phyloP scores from a whole-genome alignment of 30 jellyfish, hydroid and myxozoan genomes.

The Morbakka virulenta region DNA sequence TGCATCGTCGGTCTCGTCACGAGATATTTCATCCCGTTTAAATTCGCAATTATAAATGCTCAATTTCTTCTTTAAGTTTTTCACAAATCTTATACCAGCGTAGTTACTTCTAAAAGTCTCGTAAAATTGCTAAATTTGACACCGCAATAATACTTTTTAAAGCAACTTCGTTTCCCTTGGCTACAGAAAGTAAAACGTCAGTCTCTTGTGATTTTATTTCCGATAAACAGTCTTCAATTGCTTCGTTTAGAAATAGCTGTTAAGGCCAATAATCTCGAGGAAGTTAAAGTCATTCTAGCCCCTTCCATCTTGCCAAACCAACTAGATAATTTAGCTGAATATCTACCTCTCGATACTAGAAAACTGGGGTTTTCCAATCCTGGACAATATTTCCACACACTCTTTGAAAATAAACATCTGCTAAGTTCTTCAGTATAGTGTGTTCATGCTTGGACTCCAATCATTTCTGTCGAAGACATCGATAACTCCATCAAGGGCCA shows the following conservation, averaged over 20 bases:
- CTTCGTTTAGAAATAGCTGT: too few relatives aligned
- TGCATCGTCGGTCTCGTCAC: too few relatives aligned
- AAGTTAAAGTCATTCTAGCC: constrained; percentile 2
- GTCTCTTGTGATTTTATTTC: too few relatives aligned
- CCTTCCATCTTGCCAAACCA: constrained; percentile 9
- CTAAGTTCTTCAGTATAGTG: too few relatives aligned
- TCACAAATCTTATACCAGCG: too few relatives aligned
- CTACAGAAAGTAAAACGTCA: too few relatives aligned
- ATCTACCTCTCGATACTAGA: not conserved
- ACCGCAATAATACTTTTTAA: not conserved
- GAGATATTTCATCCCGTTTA: too few relatives aligned
- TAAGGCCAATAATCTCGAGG: too few relatives aligned
- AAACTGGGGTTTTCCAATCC: constrained; percentile 3
- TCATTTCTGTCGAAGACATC: not conserved
- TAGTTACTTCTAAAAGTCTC: not conserved
- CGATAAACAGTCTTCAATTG: too few relatives aligned
- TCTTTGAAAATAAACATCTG: constrained; percentile 3
- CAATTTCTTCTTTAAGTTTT: too few relatives aligned
- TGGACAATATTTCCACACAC: too few relatives aligned
- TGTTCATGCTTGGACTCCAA: not conserved
- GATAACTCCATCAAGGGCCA: not conserved
- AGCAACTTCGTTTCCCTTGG: not conserved
- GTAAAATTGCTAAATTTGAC: not conserved
- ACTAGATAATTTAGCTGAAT: not conserved
- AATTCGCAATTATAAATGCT: too few relatives aligned